Evolutionary conservation across 2,888 invertebrate species (phyloP).

Genomic region (Lochmaea crataegi): DNA sequence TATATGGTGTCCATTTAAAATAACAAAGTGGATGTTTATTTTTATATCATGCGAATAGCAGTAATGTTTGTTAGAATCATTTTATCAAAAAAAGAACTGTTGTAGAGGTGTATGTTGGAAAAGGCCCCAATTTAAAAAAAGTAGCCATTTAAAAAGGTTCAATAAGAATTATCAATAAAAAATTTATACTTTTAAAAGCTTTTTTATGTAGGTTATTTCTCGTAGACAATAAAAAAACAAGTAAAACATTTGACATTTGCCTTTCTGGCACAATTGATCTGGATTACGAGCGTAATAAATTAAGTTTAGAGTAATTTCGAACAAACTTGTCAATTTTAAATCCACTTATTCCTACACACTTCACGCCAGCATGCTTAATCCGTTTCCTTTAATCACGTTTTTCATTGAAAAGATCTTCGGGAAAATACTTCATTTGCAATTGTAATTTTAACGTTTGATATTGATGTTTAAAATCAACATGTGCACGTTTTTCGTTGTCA

Average conservation of each 20-base stretch:
- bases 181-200: too few species aligned
- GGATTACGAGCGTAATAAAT: constrained; percentile 27
- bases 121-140: too few species aligned
- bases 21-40: too few species aligned
- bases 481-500: neutral
- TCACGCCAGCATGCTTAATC: constrained; percentile 36
- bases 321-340: constrained; percentile 30
- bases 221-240: neutral
- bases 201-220: neutral
- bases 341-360: constrained; percentile 24
- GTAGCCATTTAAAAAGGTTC: too few species aligned
- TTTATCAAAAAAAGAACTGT: too few species aligned
- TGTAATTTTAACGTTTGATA: neutral
- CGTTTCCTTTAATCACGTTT: constrained; percentile 34
- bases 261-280: constrained; percentile 13
- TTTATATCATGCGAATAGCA: too few species aligned
- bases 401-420: constrained; percentile 11
- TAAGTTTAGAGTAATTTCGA: constrained; percentile 28
- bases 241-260: neutral
- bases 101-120: too few species aligned
- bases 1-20: too few species aligned
- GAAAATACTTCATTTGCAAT: constrained; percentile 8
- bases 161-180: too few species aligned
- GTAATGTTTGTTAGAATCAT: too few species aligned
- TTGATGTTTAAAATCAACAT: neutral